Base-by-base conservation (phyloP, 2,797 vertebrate species). In the Megalops cyprinoides region DNA sequence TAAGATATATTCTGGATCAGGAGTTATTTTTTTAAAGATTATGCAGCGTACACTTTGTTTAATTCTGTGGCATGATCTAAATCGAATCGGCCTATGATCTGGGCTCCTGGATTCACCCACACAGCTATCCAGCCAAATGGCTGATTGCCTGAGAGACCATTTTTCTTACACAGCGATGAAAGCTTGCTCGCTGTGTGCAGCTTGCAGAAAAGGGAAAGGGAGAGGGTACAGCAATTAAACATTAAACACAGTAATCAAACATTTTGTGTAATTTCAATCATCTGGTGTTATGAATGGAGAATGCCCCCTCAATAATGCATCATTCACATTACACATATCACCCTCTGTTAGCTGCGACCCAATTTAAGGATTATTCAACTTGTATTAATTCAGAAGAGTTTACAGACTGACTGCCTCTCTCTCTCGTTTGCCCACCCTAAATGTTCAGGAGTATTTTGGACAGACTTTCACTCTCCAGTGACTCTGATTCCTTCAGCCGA, bases 301-400 rank as follows among this genome's bases (percentile, higher is more conserved):
- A 23, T 44, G 39, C 34, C 67, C 20, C 67, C 37, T n/a, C 7
- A 39, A 71, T 28, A 14, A n/a, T 2, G 23, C 77, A 37, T n/a
- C 31, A 28, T 71, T 20, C 55, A 42, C 14, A 34, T 37, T 60
- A 31, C 60, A 28, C 44, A 14, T 14, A 14, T 2, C 51, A 53
- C 51, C 37, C n/a, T 74, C 9, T 34, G 20, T 42, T 75, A 42
- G 56, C 53, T n/a, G 56, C 62, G 73, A 65, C 71, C 79, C 73
- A 76, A 55, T 51, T 62, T 62, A 5, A 34, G 4, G 44, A 55
- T 46, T 62, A 55, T 42, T 73, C 74, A 53, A 39, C 42, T 31
- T 55, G 23, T 39, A 23, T 60, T 37, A 31, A 60, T 51, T 7
- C 48, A 49, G 55, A 49, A 46, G 74, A 62, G 42, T 51, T 58